Evolutionary conservation across 2,797 vertebrate genomes (phyloP).

Genomic region (Muraenolepis orangiensis): DNA sequence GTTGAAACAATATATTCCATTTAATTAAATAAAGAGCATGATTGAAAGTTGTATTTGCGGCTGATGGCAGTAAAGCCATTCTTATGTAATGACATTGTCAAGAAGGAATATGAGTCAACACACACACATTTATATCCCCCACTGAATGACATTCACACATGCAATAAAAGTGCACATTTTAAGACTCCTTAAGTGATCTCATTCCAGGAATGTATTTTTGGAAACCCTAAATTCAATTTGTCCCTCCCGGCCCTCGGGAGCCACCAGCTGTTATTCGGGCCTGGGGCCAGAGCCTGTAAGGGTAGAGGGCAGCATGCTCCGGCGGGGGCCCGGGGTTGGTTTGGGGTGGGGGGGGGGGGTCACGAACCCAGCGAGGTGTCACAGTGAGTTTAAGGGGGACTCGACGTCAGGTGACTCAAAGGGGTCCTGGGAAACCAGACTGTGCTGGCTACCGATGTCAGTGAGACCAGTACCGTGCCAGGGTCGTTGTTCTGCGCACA

Average conservation of each 20-base stretch:
- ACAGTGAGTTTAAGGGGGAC: slow-evolving; percentile 15
- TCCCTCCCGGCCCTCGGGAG: slow-evolving; percentile 19
- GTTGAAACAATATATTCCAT: background rate
- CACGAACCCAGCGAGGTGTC: background rate
- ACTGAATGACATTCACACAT: background rate
- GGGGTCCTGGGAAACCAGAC: background rate
- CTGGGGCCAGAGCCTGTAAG: slow-evolving; percentile 14
- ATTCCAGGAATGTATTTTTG: slow-evolving; percentile 5
- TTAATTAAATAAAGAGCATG: background rate
- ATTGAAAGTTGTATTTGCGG: background rate
- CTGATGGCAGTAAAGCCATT: background rate
- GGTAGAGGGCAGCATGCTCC: slow-evolving; percentile 23
- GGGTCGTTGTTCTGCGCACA: no score
- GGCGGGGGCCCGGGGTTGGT: no score
- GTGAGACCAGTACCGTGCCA: background rate
- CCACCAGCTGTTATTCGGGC: slow-evolving; percentile 31
- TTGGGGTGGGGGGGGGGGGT: background rate
- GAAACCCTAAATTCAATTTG: background rate
- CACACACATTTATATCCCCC: background rate
- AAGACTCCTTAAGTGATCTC: background rate
- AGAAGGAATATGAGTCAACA: background rate
- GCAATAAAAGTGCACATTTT: background rate
- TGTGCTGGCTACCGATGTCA: background rate
- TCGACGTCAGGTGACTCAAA: slow-evolving; percentile 10
- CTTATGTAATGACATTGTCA: background rate